A percentile compares a stretch with the other conserved stretches of the same genome.
Evolutionary conservation across 2,888 invertebrate genomes (phyloP).

Genomic region (Drepanosiphum platanoidis): DNA sequence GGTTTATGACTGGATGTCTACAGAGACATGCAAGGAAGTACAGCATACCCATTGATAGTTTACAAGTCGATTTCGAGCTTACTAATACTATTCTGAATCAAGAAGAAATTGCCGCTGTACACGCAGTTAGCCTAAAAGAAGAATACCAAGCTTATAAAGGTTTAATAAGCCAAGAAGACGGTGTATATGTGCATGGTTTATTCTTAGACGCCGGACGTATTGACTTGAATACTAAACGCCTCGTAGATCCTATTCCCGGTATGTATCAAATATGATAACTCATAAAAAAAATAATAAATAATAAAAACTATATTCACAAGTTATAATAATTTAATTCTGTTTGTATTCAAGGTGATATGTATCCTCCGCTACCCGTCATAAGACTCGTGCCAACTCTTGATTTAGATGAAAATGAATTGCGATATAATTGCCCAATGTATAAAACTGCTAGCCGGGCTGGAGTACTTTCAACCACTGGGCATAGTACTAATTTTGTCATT

Average conservation of each 20-base stretch:
- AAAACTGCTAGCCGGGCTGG: slow-evolving; percentile 90
- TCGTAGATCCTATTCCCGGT: slow-evolving; percentile 84
- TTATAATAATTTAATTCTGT: slow-evolving; percentile 65
- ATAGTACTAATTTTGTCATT: slow-evolving; percentile 91
- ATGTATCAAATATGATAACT: slow-evolving; percentile 59
- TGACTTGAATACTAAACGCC: slow-evolving; percentile 74
- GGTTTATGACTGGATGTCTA: slow-evolving; percentile 87
- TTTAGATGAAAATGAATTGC: slow-evolving; percentile 68
- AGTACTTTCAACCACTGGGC: slow-evolving; percentile 88
- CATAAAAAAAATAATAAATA: neutral
- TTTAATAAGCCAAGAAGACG: slow-evolving; percentile 73
- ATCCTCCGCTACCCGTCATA: slow-evolving; percentile 77
- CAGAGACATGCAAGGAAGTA: slow-evolving; percentile 90
- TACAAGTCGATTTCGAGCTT: slow-evolving; percentile 84
- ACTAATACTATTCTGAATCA: slow-evolving; percentile 72
- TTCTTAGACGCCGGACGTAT: slow-evolving; percentile 90
- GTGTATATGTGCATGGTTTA: slow-evolving; percentile 81
- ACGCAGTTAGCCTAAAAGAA: slow-evolving; percentile 66
- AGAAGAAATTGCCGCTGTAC: slow-evolving; percentile 73
- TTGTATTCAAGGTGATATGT: slow-evolving; percentile 68
- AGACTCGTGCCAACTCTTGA: slow-evolving; percentile 73
- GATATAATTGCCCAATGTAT: slow-evolving; percentile 84
- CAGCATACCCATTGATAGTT: slow-evolving; percentile 85
- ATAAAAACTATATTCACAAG: neutral
- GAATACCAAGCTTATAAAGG: slow-evolving; percentile 70